Evolutionary conservation across 2,113 vertebrate species (phyloP), one percentile per base, ranked within the genome.

Genomic region (Rutilus rutilus): DNA sequence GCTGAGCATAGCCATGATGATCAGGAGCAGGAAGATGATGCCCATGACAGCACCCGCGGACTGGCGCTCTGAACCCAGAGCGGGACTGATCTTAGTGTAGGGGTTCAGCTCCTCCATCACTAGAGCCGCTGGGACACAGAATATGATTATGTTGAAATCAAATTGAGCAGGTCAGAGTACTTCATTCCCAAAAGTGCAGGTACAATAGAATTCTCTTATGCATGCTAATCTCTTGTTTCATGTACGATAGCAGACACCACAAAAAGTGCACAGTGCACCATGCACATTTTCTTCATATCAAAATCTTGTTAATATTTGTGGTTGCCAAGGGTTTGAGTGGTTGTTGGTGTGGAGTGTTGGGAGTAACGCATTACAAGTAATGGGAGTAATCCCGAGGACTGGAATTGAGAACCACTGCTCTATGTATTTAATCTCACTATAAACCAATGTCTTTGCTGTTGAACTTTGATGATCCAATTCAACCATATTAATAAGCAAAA

Each of bases 101-200:
- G 98, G 97, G 90, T 99, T 99, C 91, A 99, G 94, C 95, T 99
- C 98, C 90, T 99, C 98, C 98, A 99, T 99, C 96, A 98, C 97
- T 89, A 99, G 95, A 92, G 98, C 97, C 87, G 97, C 98, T 99
- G 83, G 17, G 78, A 92, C 84, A 92, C 69, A 87, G 11, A 80
- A 47, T 39, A 62, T 33, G 47, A 54, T n/a, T 52, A 52, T 23
- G 17, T 10, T 42, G 69, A 73, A 36, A 73, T 21, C 19, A 71
- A 39, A 36, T 65, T 3, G 27, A 65, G 36, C n/a, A 52, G 5
- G 5, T 50, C 10, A 52, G 42, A 69, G 25, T 23, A 71, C 36
- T 39, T 71, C 3, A 71, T 71, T 71, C 33, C 67, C 19, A 42
- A 9, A 73, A 42, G 19, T 36, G 11, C 73, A 75, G 39, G 36